A percentile compares a stretch with the other conserved stretches of the same genome.
phyloP scores from a whole-genome alignment of 2,113 vertebrate species.

The Gasterosteus aculeatus region DNA sequence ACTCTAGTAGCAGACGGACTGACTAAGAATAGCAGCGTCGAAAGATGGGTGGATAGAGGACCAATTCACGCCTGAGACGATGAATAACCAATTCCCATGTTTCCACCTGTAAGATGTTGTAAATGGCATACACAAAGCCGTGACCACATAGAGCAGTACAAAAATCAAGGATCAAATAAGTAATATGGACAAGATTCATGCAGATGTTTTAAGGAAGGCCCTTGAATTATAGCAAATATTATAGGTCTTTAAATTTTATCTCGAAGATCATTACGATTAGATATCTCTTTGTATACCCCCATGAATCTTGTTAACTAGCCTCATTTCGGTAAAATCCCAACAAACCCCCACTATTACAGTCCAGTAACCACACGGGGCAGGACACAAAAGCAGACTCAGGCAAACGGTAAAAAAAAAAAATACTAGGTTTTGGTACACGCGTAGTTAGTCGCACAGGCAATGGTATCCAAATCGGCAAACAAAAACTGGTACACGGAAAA shows the following conservation, averaged over 20 bases:
- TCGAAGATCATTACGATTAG: too few relatives aligned
- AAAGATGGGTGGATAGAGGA: conserved; percentile 32
- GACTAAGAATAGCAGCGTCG: conserved; percentile 61
- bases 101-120: conserved; percentile 17
- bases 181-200: not conserved
- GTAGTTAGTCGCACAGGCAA: too few relatives aligned
- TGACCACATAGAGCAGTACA: not conserved
- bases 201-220: not conserved
- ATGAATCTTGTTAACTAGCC: too few relatives aligned
- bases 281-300: too few relatives aligned
- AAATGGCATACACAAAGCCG: not conserved
- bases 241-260: not conserved
- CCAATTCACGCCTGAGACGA: conserved; percentile 50
- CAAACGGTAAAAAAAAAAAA: too few relatives aligned
- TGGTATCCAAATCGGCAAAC: too few relatives aligned
- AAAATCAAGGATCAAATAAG: not conserved
- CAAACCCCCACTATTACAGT: too few relatives aligned
- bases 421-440: too few relatives aligned
- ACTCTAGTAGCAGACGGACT: conserved; percentile 53
- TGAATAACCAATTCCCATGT: conserved; percentile 22
- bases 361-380: too few relatives aligned
- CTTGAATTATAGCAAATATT: not conserved
- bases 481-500: too few relatives aligned
- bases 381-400: too few relatives aligned
- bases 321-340: too few relatives aligned